phyloP scores from a whole-genome alignment of 2,888 invertebrate species.

The Terebella lapidaria region DNA sequence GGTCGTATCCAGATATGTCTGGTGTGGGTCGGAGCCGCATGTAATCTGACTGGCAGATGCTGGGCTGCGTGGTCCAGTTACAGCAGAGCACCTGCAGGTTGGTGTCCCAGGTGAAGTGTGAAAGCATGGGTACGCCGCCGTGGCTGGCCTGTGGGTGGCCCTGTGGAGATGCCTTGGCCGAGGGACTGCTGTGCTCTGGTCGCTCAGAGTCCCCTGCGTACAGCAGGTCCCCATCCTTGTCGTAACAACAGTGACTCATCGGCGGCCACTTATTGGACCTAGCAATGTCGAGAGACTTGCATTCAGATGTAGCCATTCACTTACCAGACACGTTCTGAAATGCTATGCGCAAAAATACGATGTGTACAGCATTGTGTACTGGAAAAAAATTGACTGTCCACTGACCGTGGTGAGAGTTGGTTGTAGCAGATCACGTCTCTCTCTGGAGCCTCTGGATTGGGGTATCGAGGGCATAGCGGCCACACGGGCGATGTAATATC shows the following conservation, averaged over 20 bases:
- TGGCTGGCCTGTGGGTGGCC: background rate
- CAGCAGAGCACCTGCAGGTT: conserved; percentile 10
- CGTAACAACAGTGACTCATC: conserved; percentile 11
- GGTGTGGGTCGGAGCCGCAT: background rate
- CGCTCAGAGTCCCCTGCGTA: too few relatives aligned
- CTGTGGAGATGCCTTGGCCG: background rate
- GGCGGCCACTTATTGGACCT: background rate
- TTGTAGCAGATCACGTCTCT: background rate
- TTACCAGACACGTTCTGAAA: too few relatives aligned
- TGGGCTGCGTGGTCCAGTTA: conserved; percentile 7
- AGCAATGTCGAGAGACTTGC: too few relatives aligned
- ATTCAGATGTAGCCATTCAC: too few relatives aligned
- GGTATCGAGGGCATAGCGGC: background rate
- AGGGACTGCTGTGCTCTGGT: too few relatives aligned
- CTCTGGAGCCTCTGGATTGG: background rate
- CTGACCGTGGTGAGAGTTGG: background rate
- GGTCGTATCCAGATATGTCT: background rate
- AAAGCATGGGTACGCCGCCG: conserved; percentile 4
- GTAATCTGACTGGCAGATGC: conserved; percentile 7
- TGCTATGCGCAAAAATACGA: too few relatives aligned
- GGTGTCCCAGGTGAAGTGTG: conserved; percentile 13
- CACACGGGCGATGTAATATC: background rate
- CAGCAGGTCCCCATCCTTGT: conserved; percentile 7
- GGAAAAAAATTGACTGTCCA: too few relatives aligned
- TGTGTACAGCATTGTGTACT: too few relatives aligned